Base-by-base conservation (phyloP, 2,797 vertebrate species). In the Channallabes apus region DNA sequence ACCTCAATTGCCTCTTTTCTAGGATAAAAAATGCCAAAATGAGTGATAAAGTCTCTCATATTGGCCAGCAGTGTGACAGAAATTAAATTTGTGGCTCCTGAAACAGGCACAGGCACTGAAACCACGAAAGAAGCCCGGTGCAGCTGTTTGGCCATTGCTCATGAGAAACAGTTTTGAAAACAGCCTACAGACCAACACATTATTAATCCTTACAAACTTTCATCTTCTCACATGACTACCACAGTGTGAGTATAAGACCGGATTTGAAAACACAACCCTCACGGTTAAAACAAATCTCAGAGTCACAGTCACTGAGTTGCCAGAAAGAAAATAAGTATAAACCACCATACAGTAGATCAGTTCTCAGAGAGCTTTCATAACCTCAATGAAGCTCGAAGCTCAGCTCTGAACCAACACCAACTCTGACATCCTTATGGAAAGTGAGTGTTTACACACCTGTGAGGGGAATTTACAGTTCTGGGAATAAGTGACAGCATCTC, bases 401-500 rank as follows among this genome's bases (percentile, higher is more conserved):
- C 86, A 72, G 41, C 61, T 80, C 73, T 59, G n/a, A 64, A 75
- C 56, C 46, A 76, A n/a, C 46, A 84, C 83, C 64, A 86, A 76
- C 83, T 68, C 77, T 69, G 51, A 71, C 20, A 72, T 75, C 85
- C 78, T 87, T 77, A 82, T 3, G 35, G 76, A 90, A 91, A 88
- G 77, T 61, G 80, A 29, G 69, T 88, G 87, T 91, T 88, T 90
- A 88, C 76, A 89, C 90, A 91, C 89, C 90, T 90, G 89, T 80
- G 84, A 83, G 75, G 69, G 82, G 82, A 78, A 86, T 84, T 88
- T 85, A 38, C 77, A 84, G 85, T 87, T 87, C 87, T 86, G 84
- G 86, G 87, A 88, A 88, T 86, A 86, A 86, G 86, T 84, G 71
- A 83, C 88, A 86, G 56, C 76, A 79, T 82, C 73, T 82, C 46